Percentiles rank a stretch among this genome's conserved stretches.
Conservation (phyloP, 2,113 vertebrate species). For the Psephotus haematonotus region DNA sequence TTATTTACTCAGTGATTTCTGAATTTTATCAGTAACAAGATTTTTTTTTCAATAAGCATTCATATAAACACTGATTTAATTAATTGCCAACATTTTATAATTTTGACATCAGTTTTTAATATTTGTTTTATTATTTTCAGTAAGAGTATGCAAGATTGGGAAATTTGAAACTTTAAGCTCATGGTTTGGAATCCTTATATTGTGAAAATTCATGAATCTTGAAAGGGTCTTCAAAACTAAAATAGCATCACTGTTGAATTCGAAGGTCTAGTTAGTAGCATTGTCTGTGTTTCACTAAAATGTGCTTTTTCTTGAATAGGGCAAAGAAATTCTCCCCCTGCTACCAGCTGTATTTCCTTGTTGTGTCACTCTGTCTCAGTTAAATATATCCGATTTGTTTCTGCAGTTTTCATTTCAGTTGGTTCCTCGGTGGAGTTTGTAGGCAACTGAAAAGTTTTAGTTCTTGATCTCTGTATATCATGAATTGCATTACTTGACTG, state of each 20-base stretch:
- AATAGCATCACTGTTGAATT: background rate
- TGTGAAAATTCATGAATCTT: background rate
- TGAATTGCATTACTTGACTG: background rate
- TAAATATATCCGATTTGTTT: background rate
- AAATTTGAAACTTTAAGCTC: background rate
- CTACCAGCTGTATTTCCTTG: background rate
- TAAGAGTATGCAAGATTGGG: background rate
- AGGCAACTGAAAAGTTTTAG: background rate
- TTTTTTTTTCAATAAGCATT: background rate
- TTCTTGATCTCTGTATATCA: background rate
- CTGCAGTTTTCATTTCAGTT: background rate
- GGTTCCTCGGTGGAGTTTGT: background rate
- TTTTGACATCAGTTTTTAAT: background rate
- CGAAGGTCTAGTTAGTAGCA: background rate
- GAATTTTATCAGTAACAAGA: background rate
- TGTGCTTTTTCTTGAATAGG: background rate
- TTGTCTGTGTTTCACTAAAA: background rate
- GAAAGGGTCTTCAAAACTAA: background rate
- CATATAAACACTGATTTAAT: background rate
- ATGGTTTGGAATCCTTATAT: background rate
- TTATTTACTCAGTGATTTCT: background rate
- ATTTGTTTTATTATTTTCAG: background rate
- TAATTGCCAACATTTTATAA: background rate
- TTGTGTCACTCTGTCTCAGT: background rate
- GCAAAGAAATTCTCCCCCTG: background rate